Conservation (phyloP, 2,797 vertebrate species). For the Meda fulgida region DNA sequence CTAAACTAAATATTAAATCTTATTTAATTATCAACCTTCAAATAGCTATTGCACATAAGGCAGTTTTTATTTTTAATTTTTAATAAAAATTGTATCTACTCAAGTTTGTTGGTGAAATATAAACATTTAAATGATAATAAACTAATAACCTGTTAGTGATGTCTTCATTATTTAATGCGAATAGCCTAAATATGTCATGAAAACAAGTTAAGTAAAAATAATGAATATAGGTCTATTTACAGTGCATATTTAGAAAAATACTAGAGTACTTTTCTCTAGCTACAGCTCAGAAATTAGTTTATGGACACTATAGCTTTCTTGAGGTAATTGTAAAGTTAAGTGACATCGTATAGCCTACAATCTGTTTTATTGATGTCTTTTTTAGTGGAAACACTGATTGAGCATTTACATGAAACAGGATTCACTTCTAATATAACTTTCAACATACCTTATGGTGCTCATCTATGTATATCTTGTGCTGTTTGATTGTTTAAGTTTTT, state of each 20-base stretch:
- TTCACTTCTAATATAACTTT: not conserved
- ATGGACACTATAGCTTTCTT: not conserved
- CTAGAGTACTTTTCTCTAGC: too few species aligned
- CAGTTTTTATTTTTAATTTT: too few species aligned
- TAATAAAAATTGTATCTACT: too few species aligned
- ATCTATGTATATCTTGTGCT: not conserved
- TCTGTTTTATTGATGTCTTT: too few species aligned
- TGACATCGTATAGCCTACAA: too few species aligned
- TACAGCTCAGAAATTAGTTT: not conserved
- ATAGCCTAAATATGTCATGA: too few species aligned
- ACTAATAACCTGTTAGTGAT: not conserved
- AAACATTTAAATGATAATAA: not conserved
- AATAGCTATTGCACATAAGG: not conserved
- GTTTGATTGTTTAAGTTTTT: too few species aligned
- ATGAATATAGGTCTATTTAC: not conserved
- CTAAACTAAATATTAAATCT: too few species aligned
- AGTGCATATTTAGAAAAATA: not conserved
- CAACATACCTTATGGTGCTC: not conserved
- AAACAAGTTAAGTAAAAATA: not conserved
- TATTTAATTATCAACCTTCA: too few species aligned
- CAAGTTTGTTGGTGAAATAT: too few species aligned
- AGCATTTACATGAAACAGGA: not conserved
- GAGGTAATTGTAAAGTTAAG: not conserved
- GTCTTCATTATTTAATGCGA: too few species aligned
- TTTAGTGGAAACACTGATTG: not conserved